Conservation (phyloP, 2,113 vertebrate species). For the Nothoprocta pentlandii region DNA sequence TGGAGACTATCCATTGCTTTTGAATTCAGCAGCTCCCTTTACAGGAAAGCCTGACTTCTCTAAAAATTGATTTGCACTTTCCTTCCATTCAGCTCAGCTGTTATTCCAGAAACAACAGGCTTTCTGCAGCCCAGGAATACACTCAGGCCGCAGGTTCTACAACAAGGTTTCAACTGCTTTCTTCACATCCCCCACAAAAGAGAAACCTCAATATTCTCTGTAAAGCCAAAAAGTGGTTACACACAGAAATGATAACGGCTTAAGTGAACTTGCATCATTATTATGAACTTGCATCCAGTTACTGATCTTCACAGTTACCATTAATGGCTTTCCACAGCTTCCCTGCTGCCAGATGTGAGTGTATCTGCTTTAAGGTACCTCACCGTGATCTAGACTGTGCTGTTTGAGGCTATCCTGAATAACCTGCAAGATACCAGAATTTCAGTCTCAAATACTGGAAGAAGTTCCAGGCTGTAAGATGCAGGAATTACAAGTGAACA, state of each 20-base stretch:
- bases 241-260: not conserved
- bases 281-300: not conserved
- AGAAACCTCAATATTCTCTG: not conserved
- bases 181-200: not conserved
- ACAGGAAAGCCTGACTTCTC: not conserved
- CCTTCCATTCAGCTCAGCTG: not conserved
- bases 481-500: not conserved
- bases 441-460: not conserved
- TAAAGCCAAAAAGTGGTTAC: not conserved
- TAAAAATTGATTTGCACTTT: not conserved
- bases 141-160: not conserved
- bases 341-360: not conserved
- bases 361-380: not conserved
- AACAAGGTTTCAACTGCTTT: not conserved
- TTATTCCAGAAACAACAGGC: not conserved
- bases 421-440: not conserved
- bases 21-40: not conserved
- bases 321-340: not conserved
- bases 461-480: not conserved
- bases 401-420: not conserved
- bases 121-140: not conserved
- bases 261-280: not conserved
- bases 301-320: not conserved
- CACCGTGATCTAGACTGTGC: fast-evolving
- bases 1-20: not conserved